Evolutionary conservation across 2,113 vertebrate species (phyloP), one percentile per base, ranked within the genome.

Genomic region (Formicarius rufipectus): DNA sequence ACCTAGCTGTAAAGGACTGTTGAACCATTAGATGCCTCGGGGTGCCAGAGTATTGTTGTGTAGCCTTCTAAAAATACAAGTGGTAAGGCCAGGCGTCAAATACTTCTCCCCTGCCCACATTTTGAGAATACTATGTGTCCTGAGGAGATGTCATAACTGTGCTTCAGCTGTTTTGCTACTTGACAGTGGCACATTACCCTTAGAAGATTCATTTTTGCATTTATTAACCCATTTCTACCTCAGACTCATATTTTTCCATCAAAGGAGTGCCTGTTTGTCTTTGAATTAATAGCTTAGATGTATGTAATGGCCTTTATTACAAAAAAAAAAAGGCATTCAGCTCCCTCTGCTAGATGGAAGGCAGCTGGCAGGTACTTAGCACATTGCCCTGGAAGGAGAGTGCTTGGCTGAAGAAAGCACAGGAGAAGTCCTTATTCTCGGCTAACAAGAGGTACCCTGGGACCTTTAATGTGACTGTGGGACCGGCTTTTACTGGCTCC

Each of bases 11-110:
- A 90, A 58, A 93, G 79, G 93, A 82, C 78, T 97, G 85, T 93
- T 85, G 95, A 97, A 96, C 88, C 94, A 74, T 91, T 94, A 92
- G 95, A 91, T 96, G 96, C 95, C 93, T 95, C 67, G 55, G 95
- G 90, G 95, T 86, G 77, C 94, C 92, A 85, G 78, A 67, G 60
- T 90, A 95, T 94, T 96, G 73, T 94, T 92, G 76, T 94, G 77
- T 42, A 95, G 93, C 68, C 71, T 93, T 97, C 90, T 95, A 96
- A 96, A 97, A 94, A 93, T 96, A 96, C 86, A 95, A 96, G 89
- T 87, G 95, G 74, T 90, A 90, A 80, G 92, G 86, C 83, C 88
- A 96, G 86, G 95, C 95, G 76, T 96, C 90, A 96, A 93, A 92
- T 75, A 56, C 82, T 87, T 95, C 88, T 93, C 53, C 73, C 49